Conservation (phyloP, 2,888 invertebrate species). For the Aelia acuminata region DNA sequence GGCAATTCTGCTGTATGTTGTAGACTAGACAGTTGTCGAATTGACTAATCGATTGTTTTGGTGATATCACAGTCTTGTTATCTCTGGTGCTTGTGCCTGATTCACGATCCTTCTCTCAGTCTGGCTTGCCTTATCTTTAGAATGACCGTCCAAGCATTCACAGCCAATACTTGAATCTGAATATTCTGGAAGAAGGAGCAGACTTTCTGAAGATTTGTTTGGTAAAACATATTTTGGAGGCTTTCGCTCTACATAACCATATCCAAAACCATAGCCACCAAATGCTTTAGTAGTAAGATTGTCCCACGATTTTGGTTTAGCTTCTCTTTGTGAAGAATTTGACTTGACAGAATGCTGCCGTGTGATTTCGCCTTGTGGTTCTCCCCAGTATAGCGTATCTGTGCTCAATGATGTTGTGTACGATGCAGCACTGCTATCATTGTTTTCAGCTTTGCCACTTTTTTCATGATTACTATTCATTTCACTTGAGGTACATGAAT, state of each 20-base stretch:
- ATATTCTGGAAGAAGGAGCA: constrained; percentile 79
- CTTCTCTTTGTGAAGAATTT: constrained; percentile 67
- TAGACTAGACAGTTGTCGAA: constrained; percentile 64
- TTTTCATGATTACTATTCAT: constrained; percentile 65
- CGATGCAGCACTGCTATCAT: constrained; percentile 82
- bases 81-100: constrained; percentile 67
- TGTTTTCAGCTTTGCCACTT: constrained; percentile 69
- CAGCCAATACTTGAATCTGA: constrained; percentile 80
- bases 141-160: constrained; percentile 75
- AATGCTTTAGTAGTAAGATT: constrained; percentile 88
- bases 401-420: constrained; percentile 90
- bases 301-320: constrained; percentile 92
- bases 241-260: constrained; percentile 73
- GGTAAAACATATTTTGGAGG: constrained; percentile 74
- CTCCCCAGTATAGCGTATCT: constrained; percentile 88
- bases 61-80: constrained; percentile 67
- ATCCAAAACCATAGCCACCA: constrained; percentile 89
- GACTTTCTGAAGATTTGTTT: constrained; percentile 86
- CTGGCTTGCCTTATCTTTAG: constrained; percentile 68
- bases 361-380: constrained; percentile 64
- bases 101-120: constrained; percentile 67
- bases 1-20: constrained; percentile 56
- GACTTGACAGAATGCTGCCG: constrained; percentile 67
- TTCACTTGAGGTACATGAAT: constrained; percentile 83
- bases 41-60: constrained; percentile 63